These are phyloP conservation scores for Mixornis gularis DNA, from an alignment of 2,113 vertebrate species.

Conservation along the genomic window DNA sequence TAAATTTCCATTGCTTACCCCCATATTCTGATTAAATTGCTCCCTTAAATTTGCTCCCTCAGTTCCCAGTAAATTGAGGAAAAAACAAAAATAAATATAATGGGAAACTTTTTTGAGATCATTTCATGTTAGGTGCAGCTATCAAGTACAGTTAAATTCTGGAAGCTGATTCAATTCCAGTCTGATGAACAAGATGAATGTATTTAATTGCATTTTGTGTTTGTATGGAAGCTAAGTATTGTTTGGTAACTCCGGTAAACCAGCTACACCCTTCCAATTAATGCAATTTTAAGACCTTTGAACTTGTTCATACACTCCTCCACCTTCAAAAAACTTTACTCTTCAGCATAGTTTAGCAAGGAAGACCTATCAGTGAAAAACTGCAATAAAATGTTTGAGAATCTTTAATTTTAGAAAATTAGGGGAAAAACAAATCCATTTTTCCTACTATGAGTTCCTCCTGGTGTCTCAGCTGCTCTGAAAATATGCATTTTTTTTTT, in stretches of 20 bases:
- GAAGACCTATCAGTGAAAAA: background rate
- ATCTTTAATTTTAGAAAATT: background rate
- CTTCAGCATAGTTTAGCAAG: background rate
- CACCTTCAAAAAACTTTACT: background rate
- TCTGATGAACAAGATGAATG: background rate
- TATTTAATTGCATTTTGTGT: background rate
- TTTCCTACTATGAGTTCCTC: background rate
- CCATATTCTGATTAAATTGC: background rate
- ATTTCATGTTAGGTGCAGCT: background rate
- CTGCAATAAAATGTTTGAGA: background rate
- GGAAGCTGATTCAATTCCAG: background rate
- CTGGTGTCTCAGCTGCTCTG: background rate
- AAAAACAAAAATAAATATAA: background rate
- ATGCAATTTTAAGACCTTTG: background rate
- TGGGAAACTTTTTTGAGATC: background rate
- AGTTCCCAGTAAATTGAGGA: background rate
- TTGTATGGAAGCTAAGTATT: background rate
- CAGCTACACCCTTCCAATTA: background rate
- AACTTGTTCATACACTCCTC: background rate
- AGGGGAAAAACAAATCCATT: background rate
- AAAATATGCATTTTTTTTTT: background rate
- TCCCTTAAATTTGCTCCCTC: background rate
- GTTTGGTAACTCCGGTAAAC: background rate
- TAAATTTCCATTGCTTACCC: background rate
- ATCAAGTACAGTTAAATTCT: background rate